Percentiles rank a stretch among this genome's conserved stretches.
Evolutionary conservation across 2,888 invertebrate species (phyloP).

Genomic region (Anthophora plumipes): DNA sequence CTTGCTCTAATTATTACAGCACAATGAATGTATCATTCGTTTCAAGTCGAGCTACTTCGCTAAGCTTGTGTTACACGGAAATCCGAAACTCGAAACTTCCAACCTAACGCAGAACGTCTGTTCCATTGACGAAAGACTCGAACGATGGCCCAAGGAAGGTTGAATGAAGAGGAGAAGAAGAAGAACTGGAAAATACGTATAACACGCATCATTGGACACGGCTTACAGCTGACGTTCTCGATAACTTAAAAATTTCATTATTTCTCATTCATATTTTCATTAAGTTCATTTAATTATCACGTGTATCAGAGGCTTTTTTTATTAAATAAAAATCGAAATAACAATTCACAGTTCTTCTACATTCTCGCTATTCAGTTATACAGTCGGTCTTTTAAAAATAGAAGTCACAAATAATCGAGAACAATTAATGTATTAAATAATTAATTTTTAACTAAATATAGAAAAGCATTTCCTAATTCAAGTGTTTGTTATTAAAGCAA

Average conservation of each 20-base stretch:
- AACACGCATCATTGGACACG: constrained; percentile 55
- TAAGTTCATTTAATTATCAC: not conserved
- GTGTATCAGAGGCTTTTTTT: not conserved
- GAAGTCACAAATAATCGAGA: too few species aligned
- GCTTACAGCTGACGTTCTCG: constrained; percentile 59
- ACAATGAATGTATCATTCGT: constrained; percentile 23
- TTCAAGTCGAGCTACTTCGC: not conserved
- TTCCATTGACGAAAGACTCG: constrained; percentile 46
- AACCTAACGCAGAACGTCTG: constrained; percentile 53
- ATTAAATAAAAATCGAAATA: not conserved
- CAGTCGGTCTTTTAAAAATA: too few species aligned
- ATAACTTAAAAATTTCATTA: constrained; percentile 39
- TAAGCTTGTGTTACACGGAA: constrained; percentile 60
- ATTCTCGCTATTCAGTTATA: too few species aligned
- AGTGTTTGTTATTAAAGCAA: too few species aligned
- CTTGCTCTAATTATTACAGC: constrained; percentile 29
- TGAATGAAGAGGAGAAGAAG: constrained; percentile 25
- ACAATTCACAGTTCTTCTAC: too few species aligned
- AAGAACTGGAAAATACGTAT: constrained; percentile 28
- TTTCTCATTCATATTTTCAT: constrained; percentile 11
- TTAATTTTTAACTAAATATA: too few species aligned
- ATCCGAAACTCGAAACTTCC: constrained; percentile 62
- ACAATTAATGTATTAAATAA: too few species aligned
- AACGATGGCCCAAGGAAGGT: not conserved
- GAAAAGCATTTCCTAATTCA: too few species aligned